phyloP scores from a whole-genome alignment of 2,888 invertebrate genomes.

The Leucophenga maculata region DNA sequence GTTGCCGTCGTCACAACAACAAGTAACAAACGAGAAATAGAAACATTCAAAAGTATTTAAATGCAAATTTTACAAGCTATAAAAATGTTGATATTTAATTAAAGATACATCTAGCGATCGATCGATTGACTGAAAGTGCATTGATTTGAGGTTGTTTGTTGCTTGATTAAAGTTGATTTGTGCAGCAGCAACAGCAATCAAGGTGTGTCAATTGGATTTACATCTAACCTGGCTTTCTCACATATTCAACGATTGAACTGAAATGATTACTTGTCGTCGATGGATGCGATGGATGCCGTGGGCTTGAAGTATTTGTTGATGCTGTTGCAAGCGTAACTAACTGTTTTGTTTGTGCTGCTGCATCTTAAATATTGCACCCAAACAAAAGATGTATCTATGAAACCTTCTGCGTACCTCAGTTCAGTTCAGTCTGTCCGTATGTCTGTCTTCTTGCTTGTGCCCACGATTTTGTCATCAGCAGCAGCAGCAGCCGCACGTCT shows the following conservation, averaged over 20 bases:
- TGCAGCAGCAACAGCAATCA: too few species aligned
- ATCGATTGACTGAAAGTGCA: too few species aligned
- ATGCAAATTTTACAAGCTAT: slow-evolving; percentile 23
- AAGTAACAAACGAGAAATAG: slow-evolving; percentile 4
- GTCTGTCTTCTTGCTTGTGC: not conserved
- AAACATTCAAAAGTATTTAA: slow-evolving; percentile 20
- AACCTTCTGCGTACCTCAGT: not conserved
- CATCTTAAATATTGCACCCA: not conserved
- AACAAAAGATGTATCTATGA: not conserved
- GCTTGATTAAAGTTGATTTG: too few species aligned
- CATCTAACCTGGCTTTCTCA: not conserved
- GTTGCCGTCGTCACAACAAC: not conserved
- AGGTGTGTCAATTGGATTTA: too few species aligned
- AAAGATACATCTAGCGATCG: not conserved
- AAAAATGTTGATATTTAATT: slow-evolving; percentile 24
- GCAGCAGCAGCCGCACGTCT: not conserved
- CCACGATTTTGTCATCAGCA: slow-evolving; percentile 5
- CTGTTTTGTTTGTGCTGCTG: slow-evolving; percentile 17
- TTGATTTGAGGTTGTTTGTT: not conserved
- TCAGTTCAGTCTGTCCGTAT: not conserved
- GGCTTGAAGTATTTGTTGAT: not conserved
- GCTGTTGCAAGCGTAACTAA: slow-evolving; percentile 19
- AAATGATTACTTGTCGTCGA: not conserved
- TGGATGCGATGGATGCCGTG: not conserved
- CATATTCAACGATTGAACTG: not conserved